Evolutionary conservation across 2,113 vertebrate genomes (phyloP).

Genomic region (Ochotona curzoniae): DNA sequence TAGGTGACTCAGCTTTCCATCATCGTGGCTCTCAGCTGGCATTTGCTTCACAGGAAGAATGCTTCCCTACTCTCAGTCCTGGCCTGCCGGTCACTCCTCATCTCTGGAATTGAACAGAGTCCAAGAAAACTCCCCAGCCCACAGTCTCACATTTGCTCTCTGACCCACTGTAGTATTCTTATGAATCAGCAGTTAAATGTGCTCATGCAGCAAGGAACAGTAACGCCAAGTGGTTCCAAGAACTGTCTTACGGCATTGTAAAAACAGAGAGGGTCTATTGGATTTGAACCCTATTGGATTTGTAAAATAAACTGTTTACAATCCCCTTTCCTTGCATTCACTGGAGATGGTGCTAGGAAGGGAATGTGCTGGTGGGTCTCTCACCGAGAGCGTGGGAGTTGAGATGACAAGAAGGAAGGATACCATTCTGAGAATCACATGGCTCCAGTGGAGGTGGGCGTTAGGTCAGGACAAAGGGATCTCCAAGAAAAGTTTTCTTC

Average conservation of each 20-base stretch:
- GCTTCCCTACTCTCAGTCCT: no score
- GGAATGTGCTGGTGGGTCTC: no score
- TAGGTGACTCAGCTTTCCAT: no score
- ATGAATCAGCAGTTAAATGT: background rate
- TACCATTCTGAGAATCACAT: rapidly evolving
- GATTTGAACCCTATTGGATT: no score
- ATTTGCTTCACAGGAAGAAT: background rate
- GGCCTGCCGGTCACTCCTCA: background rate
- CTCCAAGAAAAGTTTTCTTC: background rate
- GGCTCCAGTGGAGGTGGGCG: no score
- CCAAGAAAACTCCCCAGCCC: background rate
- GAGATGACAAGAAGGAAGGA: background rate
- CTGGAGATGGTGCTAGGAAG: background rate
- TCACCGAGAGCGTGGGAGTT: background rate
- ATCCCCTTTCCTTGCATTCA: background rate
- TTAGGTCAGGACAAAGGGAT: background rate
- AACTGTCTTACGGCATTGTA: no score
- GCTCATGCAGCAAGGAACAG: background rate
- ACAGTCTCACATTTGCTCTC: background rate
- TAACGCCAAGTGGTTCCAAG: background rate
- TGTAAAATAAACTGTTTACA: background rate
- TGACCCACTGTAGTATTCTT: background rate
- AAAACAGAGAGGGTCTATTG: background rate
- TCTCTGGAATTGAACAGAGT: background rate
- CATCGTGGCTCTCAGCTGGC: background rate